Evolutionary conservation across 2,888 invertebrate genomes (phyloP).

Genomic region (Junonia oenone): DNA sequence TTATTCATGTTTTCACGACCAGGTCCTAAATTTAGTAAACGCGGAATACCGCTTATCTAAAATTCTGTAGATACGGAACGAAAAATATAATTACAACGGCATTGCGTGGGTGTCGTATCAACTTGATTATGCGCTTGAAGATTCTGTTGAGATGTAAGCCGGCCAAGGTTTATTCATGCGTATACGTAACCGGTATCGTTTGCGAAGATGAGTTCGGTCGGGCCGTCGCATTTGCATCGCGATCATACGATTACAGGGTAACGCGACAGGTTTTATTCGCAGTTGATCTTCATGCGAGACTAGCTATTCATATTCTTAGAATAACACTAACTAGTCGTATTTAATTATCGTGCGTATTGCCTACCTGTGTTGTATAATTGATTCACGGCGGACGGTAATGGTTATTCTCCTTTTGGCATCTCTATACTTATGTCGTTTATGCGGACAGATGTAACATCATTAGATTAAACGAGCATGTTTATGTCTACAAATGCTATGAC

Average conservation of each 20-base stretch:
- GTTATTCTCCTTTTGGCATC: slow-evolving; percentile 1
- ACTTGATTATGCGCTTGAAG: slow-evolving; percentile 9
- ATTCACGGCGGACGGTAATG: slow-evolving; percentile 16
- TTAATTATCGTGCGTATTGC: slow-evolving; percentile 18
- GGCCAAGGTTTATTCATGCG: slow-evolving; percentile 40
- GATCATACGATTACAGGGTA: slow-evolving; percentile 23
- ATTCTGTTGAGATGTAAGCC: slow-evolving; percentile 35
- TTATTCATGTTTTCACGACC: background rate
- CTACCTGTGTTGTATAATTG: slow-evolving; percentile 16
- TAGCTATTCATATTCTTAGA: slow-evolving; percentile 21
- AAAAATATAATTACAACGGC: slow-evolving; percentile 14
- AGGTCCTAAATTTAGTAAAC: slow-evolving; percentile 5
- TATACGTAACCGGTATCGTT: slow-evolving; percentile 28
- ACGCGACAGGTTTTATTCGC: slow-evolving; percentile 26
- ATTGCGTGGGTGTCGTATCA: slow-evolving; percentile 16
- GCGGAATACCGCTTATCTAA: slow-evolving; percentile 11
- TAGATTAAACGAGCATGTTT: slow-evolving; percentile 17
- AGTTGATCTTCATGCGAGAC: slow-evolving; percentile 18
- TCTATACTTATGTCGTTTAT: background rate
- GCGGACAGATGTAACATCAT: slow-evolving; percentile 10
- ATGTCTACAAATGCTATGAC: slow-evolving; percentile 19
- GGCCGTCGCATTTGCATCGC: slow-evolving; percentile 27
- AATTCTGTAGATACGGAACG: slow-evolving; percentile 3
- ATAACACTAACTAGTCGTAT: slow-evolving; percentile 16
- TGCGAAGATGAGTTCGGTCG: slow-evolving; percentile 26